Percentiles rank a stretch among this genome's conserved stretches.
phyloP scores from a whole-genome alignment of 2,797 vertebrate species.

The Xenopus petersii region DNA sequence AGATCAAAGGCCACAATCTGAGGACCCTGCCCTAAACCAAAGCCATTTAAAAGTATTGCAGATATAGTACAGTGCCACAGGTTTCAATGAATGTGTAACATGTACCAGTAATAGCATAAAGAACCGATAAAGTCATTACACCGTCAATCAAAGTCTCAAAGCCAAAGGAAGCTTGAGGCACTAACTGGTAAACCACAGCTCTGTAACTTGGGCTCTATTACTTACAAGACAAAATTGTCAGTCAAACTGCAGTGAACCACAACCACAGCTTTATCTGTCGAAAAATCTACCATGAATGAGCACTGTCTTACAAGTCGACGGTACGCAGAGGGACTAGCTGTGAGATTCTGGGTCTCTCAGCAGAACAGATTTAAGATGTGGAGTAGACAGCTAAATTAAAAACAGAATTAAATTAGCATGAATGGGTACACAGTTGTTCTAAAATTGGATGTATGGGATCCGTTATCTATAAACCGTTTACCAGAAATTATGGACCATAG shows the following conservation, averaged over 20 bases:
- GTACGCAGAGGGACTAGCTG: background rate
- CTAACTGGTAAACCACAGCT: constrained; percentile 48
- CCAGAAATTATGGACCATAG: too few species aligned
- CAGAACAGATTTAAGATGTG: background rate
- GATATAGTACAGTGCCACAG: background rate
- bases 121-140: constrained; percentile 1
- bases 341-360: rapidly evolving
- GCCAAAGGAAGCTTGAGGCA: constrained; percentile 58
- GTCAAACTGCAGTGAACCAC: constrained; percentile 4
- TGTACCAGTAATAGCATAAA: background rate
- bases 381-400: too few species aligned
- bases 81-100: background rate
- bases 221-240: constrained; percentile 52
- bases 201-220: constrained; percentile 48
- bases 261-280: constrained; percentile 49
- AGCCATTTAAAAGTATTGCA: too few species aligned
- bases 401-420: too few species aligned
- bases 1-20: too few species aligned
- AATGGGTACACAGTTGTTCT: too few species aligned
- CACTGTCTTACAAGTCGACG: background rate
- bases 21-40: too few species aligned
- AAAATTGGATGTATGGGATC: too few species aligned
- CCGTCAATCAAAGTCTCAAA: constrained; percentile 41
- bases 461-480: too few species aligned
- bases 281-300: constrained; percentile 50